Percentiles rank a stretch among this genome's conserved stretches.
Conservation (phyloP, 2,113 vertebrate species). For the Cyanistes caeruleus region DNA sequence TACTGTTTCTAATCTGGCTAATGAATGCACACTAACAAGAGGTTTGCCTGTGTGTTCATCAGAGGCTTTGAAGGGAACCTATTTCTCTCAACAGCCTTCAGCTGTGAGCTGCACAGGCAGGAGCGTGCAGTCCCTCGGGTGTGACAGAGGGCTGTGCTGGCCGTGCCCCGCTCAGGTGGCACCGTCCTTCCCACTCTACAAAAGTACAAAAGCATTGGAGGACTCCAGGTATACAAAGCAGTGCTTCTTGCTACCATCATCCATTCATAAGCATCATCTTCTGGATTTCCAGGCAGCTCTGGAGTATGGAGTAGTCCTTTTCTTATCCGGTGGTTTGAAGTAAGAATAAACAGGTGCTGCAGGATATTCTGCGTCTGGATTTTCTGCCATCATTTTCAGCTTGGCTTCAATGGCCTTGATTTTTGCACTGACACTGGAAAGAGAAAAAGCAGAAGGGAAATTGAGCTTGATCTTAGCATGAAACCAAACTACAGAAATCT, state of each 20-base stretch:
- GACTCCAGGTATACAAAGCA: slow-evolving; percentile 30
- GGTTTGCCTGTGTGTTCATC: slow-evolving; percentile 67
- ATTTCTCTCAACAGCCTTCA: slow-evolving; percentile 64
- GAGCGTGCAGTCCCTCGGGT: slow-evolving; percentile 16
- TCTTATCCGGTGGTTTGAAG: slow-evolving; percentile 94
- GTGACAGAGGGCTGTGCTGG: not conserved
- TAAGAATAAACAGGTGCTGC: slow-evolving; percentile 90
- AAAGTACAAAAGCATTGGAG: slow-evolving; percentile 62
- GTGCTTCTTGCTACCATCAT: slow-evolving; percentile 38
- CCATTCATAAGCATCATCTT: slow-evolving; percentile 74
- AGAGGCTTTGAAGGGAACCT: slow-evolving; percentile 65
- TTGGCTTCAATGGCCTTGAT: slow-evolving; percentile 98
- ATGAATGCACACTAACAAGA: slow-evolving; percentile 67
- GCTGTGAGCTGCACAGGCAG: slow-evolving; percentile 52
- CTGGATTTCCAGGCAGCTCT: slow-evolving; percentile 81
- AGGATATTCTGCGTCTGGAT: slow-evolving; percentile 88
- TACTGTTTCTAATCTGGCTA: slow-evolving; percentile 63
- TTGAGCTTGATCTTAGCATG: not conserved
- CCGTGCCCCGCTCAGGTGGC: not conserved
- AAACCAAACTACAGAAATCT: not conserved
- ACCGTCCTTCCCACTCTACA: slow-evolving; percentile 50
- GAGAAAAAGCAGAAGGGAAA: slow-evolving; percentile 20
- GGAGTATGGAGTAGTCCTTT: slow-evolving; percentile 92
- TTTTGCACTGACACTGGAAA: slow-evolving; percentile 90
- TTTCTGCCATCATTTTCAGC: slow-evolving; percentile 99